Evolutionary conservation across 2,113 vertebrate species (phyloP).

Genomic region (Echinops telfairi): DNA sequence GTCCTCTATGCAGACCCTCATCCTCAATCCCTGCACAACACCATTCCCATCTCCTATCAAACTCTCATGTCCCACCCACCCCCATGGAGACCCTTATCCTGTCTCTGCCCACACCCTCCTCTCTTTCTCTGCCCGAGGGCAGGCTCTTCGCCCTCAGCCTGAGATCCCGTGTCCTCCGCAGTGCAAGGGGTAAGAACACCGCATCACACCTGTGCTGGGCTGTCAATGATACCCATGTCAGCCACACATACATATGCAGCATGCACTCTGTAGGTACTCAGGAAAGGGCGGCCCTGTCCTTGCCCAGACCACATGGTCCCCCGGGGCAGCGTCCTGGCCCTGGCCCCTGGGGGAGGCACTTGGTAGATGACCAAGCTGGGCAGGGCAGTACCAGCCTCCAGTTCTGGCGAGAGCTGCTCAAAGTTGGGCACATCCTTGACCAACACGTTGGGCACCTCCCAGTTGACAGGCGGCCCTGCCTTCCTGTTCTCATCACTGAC

Average conservation of each 20-base stretch:
- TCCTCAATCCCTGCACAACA: no score
- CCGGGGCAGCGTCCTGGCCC: neutral
- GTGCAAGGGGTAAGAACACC: neutral
- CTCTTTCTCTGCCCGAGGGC: neutral
- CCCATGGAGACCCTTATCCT: neutral
- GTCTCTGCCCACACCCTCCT: neutral
- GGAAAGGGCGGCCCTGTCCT: no score
- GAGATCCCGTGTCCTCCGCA: neutral
- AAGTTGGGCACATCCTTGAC: constrained; percentile 31
- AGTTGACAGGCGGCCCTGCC: neutral
- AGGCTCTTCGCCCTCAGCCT: neutral
- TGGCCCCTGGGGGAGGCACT: neutral
- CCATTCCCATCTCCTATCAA: no score
- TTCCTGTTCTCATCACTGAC: no score
- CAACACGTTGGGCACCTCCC: neutral
- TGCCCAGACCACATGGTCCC: no score
- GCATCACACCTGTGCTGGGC: no score
- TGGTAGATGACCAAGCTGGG: neutral
- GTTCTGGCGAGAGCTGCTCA: constrained; percentile 26
- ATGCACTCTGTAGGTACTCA: no score
- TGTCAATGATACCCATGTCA: no score
- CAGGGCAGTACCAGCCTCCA: constrained; percentile 70
- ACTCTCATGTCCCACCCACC: no score
- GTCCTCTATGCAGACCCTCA: no score
- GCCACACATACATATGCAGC: no score